Evolutionary conservation across 2,797 vertebrate genomes (phyloP).

Genomic region (Cyclura pinguis): DNA sequence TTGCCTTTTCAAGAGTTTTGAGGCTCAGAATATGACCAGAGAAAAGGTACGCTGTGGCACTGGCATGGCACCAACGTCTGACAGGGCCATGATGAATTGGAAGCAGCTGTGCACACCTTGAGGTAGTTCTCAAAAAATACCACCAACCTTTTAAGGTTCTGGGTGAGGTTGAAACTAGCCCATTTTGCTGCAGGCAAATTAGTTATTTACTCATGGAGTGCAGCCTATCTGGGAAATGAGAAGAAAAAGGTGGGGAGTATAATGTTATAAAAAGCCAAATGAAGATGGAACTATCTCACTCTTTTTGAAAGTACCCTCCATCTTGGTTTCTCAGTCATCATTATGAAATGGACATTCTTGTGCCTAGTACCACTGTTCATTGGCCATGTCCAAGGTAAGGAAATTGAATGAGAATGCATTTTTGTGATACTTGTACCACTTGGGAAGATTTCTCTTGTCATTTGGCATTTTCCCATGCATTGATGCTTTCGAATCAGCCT

Average conservation of each 20-base stretch:
- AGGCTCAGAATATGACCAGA: not conserved
- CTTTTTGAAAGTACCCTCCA: not conserved
- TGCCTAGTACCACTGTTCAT: not conserved
- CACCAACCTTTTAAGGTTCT: not conserved
- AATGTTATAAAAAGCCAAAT: constrained; percentile 3
- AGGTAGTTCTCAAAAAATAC: not conserved
- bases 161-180: no score
- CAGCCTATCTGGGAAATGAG: not conserved
- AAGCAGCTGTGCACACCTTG: not conserved
- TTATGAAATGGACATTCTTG: constrained; percentile 1
- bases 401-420: not conserved
- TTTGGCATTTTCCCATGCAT: not conserved
- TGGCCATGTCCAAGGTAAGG: constrained; percentile 11
- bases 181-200: not conserved
- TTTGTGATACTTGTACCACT: not conserved
- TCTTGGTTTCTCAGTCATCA: not conserved
- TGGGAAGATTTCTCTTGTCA: not conserved
- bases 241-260: not conserved
- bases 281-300: not conserved
- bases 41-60: not conserved
- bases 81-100: not conserved
- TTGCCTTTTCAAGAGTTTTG: not conserved
- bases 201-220: not conserved
- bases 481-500: not conserved
- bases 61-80: not conserved